Conservation (phyloP, 2,797 vertebrate genomes). For the Micromesistius poutassou region DNA sequence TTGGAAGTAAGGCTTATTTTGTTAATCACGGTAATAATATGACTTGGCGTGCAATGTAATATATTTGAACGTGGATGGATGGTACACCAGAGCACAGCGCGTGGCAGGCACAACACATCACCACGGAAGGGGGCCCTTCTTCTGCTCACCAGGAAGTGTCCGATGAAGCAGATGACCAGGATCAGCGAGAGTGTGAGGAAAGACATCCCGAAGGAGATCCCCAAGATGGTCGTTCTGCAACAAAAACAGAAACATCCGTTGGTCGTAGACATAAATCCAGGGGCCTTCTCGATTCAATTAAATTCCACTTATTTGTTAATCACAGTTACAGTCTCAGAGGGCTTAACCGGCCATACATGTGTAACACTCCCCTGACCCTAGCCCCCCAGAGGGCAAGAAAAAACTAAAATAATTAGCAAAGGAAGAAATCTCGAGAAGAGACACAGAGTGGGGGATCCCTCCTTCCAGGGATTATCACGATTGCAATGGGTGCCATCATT, state of each 20-base stretch:
- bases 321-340: too few relatives aligned
- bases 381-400: too few relatives aligned
- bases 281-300: too few relatives aligned
- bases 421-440: too few relatives aligned
- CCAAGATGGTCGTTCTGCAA: constrained; percentile 81
- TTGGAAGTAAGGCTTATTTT: not conserved
- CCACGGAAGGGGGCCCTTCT: not conserved
- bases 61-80: not conserved
- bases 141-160: constrained; percentile 85
- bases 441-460: too few relatives aligned
- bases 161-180: constrained; percentile 89
- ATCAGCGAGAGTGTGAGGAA: constrained; percentile 85
- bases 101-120: not conserved
- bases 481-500: too few relatives aligned
- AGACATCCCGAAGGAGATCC: constrained; percentile 85
- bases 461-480: too few relatives aligned
- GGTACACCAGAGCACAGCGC: not conserved
- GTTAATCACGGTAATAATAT: not conserved
- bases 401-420: too few relatives aligned
- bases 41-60: not conserved
- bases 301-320: too few relatives aligned
- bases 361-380: too few relatives aligned
- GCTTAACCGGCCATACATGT: too few relatives aligned
- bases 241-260: not conserved
- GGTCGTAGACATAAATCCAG: not conserved